Base-by-base conservation (phyloP, 2,113 vertebrate species). In the Atractosteus spatula region DNA sequence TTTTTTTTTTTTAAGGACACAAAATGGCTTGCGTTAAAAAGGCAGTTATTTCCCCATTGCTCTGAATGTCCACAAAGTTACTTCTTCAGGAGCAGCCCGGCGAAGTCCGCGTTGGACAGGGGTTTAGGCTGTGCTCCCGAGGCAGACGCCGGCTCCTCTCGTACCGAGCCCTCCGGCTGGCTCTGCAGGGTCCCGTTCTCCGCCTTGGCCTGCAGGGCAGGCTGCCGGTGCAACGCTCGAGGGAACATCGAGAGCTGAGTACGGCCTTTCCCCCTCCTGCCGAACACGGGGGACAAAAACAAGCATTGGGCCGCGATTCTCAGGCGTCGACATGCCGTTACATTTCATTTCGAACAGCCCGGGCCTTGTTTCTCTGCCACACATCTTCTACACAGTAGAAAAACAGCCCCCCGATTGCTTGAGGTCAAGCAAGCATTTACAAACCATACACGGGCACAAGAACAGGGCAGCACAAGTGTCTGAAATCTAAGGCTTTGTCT, bases 51-150 rank as follows among this genome's bases (percentile, higher is more conserved):
- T 88, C 83, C 29, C 82, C 77, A 73, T 82, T 79, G 74, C 73
- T 77, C 65, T 62, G 13, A 59, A 59, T 12, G 56, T 62, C 69
- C 41, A n/a, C 55, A 62, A 5, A 2, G 13, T 55, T 88, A 99
- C 87, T 98, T 97, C 29, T 92, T 95, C 79, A 98, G 91, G 44
- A 98, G 91, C 94, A 99, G 87, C 89, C 86, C 93, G 79, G 96
- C 95, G 87, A 99, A 99, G 81, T 99, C 97, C 7, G 96, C 95
- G 7, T 99, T 99, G 65, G 96, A 96, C 93, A 99, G 87, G 77
- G 88, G 87, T 74, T 91, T 96, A 4, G 89, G 82, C 8, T 89
- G 82, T 14, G 87, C 90, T 0, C 67, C 66, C 12, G 83, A 29
- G 0, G 66, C 1, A 2, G 29, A 29, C 0, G 88, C 72, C 3